Conservation (phyloP, 2,113 vertebrate species). For the Aegotheles bennettii region DNA sequence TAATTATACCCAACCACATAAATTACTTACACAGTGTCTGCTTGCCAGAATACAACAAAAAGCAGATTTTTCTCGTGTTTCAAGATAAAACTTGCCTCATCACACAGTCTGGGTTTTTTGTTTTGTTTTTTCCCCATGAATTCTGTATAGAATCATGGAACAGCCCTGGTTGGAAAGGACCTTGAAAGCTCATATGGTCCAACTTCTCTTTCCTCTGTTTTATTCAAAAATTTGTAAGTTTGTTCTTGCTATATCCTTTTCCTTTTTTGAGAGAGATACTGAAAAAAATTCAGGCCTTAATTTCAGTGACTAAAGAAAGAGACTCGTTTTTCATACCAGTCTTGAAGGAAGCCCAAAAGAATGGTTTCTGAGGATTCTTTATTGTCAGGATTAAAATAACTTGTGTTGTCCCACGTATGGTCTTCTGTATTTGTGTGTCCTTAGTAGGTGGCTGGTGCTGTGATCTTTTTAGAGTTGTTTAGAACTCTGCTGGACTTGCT, state of each 20-base stretch:
- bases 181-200: not conserved
- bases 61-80: not conserved
- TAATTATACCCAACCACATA: not conserved
- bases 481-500: not conserved
- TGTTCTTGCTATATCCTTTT: not conserved
- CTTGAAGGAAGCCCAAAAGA: not conserved
- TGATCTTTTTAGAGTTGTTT: not conserved
- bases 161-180: not conserved
- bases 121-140: too few relatives aligned
- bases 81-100: not conserved
- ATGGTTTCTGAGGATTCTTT: not conserved
- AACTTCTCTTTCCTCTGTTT: not conserved
- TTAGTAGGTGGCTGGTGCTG: not conserved
- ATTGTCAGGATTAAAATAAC: not conserved
- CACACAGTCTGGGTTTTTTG: not conserved
- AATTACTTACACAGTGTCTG: not conserved
- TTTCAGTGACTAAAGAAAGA: not conserved
- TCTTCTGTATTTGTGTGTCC: not conserved
- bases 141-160: not conserved
- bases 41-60: not conserved
- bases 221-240: not conserved
- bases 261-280: not conserved
- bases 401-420: not conserved
- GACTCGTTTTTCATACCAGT: not conserved
- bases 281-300: not conserved